Evolutionary conservation across 2,888 invertebrate genomes (phyloP).

Genomic region (Parnassius smintheus): DNA sequence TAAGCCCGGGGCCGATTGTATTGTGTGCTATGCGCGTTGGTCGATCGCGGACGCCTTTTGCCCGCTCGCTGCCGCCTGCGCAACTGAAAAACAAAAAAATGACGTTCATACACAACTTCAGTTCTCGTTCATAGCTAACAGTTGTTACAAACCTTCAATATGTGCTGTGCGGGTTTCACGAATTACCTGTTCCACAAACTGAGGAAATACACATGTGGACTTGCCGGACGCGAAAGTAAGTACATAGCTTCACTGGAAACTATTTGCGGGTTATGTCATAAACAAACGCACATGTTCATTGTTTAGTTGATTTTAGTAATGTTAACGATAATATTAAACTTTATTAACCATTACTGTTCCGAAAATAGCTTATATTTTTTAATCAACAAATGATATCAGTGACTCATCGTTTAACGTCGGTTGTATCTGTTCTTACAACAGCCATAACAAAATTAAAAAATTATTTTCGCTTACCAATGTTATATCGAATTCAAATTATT

Average conservation of each 20-base stretch:
- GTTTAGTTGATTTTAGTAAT: slow-evolving; percentile 10
- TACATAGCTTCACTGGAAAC: slow-evolving; percentile 34
- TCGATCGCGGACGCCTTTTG: slow-evolving; percentile 43
- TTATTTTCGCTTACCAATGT: neutral
- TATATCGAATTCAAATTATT: no score
- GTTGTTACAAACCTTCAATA: slow-evolving; percentile 51
- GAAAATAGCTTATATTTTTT: slow-evolving; percentile 8
- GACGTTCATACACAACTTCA: slow-evolving; percentile 50
- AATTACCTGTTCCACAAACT: slow-evolving; percentile 74
- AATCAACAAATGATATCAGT: neutral
- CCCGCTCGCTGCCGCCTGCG: slow-evolving; percentile 29
- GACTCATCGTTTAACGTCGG: slow-evolving; percentile 16
- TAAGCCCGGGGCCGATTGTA: slow-evolving; percentile 46
- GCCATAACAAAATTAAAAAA: neutral
- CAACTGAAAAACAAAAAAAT: slow-evolving; percentile 54
- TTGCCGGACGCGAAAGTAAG: slow-evolving; percentile 75
- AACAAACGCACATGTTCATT: slow-evolving; percentile 24
- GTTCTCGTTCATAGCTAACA: slow-evolving; percentile 41
- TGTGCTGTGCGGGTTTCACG: slow-evolving; percentile 72
- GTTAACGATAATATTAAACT: slow-evolving; percentile 8
- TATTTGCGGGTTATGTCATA: slow-evolving; percentile 23
- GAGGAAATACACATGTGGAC: slow-evolving; percentile 76
- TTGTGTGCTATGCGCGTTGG: slow-evolving; percentile 62
- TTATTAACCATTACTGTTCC: neutral
- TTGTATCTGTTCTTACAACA: slow-evolving; percentile 2